Evolutionary conservation across 2,888 invertebrate genomes (phyloP).

Genomic region (Eueremaeus valkanovi): DNA sequence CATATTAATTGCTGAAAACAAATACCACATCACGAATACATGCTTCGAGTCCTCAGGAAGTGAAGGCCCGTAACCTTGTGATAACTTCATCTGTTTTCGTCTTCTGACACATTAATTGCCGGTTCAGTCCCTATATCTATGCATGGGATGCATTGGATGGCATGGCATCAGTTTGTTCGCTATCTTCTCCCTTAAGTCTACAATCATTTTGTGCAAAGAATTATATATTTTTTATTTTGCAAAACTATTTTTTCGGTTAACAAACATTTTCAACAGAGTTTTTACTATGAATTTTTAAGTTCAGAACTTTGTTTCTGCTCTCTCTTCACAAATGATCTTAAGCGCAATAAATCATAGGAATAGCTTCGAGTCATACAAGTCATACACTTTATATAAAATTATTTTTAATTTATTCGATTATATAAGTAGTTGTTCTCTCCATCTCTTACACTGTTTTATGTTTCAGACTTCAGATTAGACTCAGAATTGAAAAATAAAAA

Average conservation of each 20-base stretch:
- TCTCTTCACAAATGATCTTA: background rate
- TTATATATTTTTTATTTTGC: background rate
- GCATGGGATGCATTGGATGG: background rate
- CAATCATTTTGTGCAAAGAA: background rate
- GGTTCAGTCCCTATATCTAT: background rate
- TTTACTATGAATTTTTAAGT: conserved; percentile 8
- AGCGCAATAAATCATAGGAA: background rate
- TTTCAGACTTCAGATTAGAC: too few species aligned
- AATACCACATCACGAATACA: conserved; percentile 19
- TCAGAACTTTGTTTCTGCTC: background rate
- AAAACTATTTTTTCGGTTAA: conserved; percentile 22
- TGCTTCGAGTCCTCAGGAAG: conserved; percentile 11
- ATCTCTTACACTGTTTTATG: background rate
- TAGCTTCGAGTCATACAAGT: background rate
- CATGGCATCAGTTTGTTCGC: background rate
- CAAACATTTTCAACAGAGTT: conserved; percentile 10
- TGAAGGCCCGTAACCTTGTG: conserved; percentile 19
- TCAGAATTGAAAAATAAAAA: too few species aligned
- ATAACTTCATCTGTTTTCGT: conserved; percentile 25
- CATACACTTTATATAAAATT: too few species aligned
- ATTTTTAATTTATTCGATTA: conserved; percentile 19
- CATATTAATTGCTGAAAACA: conserved; percentile 23
- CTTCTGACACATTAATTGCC: conserved; percentile 25
- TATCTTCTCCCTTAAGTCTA: background rate
- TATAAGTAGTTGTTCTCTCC: background rate